phyloP scores from a whole-genome alignment of 1,140 invertebrate species.

The Cardiocondyla obscurior region DNA sequence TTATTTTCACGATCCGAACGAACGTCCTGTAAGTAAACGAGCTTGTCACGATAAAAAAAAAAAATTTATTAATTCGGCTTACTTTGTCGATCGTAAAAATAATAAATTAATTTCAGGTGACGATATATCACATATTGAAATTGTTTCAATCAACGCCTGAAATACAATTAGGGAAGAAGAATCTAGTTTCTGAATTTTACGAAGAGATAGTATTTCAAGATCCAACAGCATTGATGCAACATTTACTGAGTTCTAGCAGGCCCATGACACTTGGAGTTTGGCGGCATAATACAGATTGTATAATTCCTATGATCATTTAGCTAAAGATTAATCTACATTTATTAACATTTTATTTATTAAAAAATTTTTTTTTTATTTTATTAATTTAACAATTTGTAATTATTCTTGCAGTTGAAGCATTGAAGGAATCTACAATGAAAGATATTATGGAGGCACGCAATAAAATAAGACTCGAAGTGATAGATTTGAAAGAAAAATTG shows the following conservation, averaged over 20 bases:
- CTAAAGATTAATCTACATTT: not conserved
- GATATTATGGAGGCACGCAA: conserved; percentile 92
- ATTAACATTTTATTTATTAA: too few relatives aligned
- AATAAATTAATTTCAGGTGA: conserved; percentile 88
- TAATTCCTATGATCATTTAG: not conserved
- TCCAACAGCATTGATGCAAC: conserved; percentile 96
- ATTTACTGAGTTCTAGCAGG: conserved; percentile 91
- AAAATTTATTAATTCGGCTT: not conserved
- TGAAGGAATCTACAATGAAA: conserved; percentile 92
- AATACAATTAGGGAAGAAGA: conserved; percentile 90
- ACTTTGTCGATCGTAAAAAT: not conserved
- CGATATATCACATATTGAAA: conserved; percentile 97
- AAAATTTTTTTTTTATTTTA: too few relatives aligned
- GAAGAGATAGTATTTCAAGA: conserved; percentile 99
- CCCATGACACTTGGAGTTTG: conserved; percentile 90
- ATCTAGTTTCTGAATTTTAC: conserved; percentile 96
- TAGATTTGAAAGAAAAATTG: conserved; percentile 93
- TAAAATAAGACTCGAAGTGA: conserved; percentile 93
- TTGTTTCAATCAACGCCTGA: conserved; percentile 92
- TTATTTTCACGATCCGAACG: conserved; percentile 98
- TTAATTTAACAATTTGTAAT: conserved; percentile 24
- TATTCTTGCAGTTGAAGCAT: conserved; percentile 93
- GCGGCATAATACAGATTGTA: conserved; percentile 94
- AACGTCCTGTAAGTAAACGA: conserved; percentile 91
- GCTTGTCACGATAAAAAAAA: not conserved